These are phyloP conservation scores for Anarsia innoxiella DNA, from an alignment of 2,888 invertebrate species.

Conservation along the genomic window DNA sequence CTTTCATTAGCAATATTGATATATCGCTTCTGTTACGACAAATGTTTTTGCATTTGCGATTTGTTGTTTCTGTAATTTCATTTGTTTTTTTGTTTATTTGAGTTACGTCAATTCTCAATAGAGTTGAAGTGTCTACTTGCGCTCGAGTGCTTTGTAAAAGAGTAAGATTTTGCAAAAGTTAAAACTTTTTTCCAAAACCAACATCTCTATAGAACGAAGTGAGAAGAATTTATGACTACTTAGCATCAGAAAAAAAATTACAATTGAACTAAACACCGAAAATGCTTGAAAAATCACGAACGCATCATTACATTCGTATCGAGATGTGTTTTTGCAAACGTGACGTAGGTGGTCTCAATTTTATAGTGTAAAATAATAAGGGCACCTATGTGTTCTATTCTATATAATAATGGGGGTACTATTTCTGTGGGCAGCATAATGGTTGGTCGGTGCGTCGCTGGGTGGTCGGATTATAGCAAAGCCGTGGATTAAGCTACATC, in stretches of 20 bases:
- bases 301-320: slow-evolving; percentile 63
- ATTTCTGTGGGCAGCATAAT: slow-evolving; percentile 57
- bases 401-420: slow-evolving; percentile 65
- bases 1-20: slow-evolving; percentile 59
- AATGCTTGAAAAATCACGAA: slow-evolving; percentile 66
- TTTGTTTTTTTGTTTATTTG: slow-evolving; percentile 13
- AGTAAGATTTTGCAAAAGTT: too few relatives aligned
- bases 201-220: background rate
- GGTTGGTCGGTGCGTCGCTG: slow-evolving; percentile 45
- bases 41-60: too few relatives aligned
- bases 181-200: slow-evolving; percentile 4
- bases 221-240: slow-evolving; percentile 19
- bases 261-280: slow-evolving; percentile 29
- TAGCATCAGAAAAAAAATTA: slow-evolving; percentile 18
- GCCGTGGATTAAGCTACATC: slow-evolving; percentile 63
- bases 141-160: too few relatives aligned
- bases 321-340: slow-evolving; percentile 30
- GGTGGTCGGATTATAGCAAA: slow-evolving; percentile 71
- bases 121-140: too few relatives aligned
- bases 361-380: slow-evolving; percentile 65
- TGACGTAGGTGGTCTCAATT: slow-evolving; percentile 66
- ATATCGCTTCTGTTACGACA: too few relatives aligned
- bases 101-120: too few relatives aligned
- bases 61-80: too few relatives aligned
- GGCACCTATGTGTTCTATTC: slow-evolving; percentile 56